Evolutionary conservation across 2,113 vertebrate genomes (phyloP), one percentile per base, ranked within the genome.

Genomic region (Psittacula cyanocephala): DNA sequence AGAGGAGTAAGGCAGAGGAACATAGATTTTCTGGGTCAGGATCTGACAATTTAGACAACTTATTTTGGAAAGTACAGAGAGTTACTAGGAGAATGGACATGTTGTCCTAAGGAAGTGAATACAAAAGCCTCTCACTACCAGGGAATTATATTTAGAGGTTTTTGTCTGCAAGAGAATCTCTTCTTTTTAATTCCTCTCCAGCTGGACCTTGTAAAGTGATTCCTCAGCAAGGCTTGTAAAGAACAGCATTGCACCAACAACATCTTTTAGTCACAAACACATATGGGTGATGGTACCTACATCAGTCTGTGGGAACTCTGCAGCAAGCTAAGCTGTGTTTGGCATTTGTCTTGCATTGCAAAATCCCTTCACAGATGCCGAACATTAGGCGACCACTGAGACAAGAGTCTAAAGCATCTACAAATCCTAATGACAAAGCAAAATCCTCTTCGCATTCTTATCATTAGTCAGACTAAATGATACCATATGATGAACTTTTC

Each of bases 171-270:
- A 65, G 67, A 91, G 41, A 74, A 35, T 28, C 15, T 5, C 19
- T 12, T 75, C 31, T 74, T 49, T 77, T 94, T 70, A 74, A 63
- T 93, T 80, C 41, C 59, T 52, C 37, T 72, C 57, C 75, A 89
- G 81, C 74, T 89, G 91, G 65, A 57, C 65, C 41, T 80, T 91
- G 81, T 88, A 55, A 91, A 92, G 83, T 19, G 64, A 46, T 89
- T 88, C 85, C 74, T 94, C 79, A 86, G 89, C 41, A 80, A 44
- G 75, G 75, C 75, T 72, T 83, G 59, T n/a, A 80, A 89, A 80
- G 50, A 52, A 22, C n/a, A 96, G 85, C 67, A 17, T 29, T 88
- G 70, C 76, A 39, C 46, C 63, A 59, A 3, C 28, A 29, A 4
- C 57, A 13, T 47, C 60, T 86, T 3, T 67, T 65, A 78, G 68